Evolutionary conservation across 2,113 vertebrate species (phyloP).

Genomic region (Eolophus roseicapilla): DNA sequence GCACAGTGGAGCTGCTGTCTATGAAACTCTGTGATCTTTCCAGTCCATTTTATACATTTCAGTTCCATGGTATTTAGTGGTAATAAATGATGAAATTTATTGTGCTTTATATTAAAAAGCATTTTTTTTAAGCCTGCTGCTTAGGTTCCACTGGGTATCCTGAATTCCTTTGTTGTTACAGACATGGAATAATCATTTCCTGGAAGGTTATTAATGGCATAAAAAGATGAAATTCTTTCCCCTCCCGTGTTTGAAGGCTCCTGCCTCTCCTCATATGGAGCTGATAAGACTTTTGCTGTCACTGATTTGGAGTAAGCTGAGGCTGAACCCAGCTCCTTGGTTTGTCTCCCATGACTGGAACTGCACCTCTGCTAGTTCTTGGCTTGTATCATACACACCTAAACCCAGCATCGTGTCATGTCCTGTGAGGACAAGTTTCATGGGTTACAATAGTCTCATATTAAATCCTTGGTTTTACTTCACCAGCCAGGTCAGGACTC

Average conservation of each 20-base stretch:
- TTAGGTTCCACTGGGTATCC: background rate
- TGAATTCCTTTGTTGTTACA: background rate
- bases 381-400: too few species aligned
- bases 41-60: background rate
- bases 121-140: background rate
- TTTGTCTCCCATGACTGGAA: accelerated
- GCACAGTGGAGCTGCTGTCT: background rate
- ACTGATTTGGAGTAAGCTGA: background rate
- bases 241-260: background rate
- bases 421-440: background rate
- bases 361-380: background rate
- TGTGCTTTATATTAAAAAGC: background rate
- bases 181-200: background rate
- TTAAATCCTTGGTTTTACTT: too few species aligned
- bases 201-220: background rate
- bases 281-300: background rate
- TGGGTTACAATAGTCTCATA: background rate
- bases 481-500: background rate
- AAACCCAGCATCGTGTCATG: background rate
- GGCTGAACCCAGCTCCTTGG: background rate
- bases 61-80: background rate
- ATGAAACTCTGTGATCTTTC: background rate
- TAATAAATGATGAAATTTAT: background rate
- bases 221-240: background rate
- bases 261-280: background rate